Conservation (phyloP, 2,888 invertebrate genomes). For the Eutolmus rufibarbis region DNA sequence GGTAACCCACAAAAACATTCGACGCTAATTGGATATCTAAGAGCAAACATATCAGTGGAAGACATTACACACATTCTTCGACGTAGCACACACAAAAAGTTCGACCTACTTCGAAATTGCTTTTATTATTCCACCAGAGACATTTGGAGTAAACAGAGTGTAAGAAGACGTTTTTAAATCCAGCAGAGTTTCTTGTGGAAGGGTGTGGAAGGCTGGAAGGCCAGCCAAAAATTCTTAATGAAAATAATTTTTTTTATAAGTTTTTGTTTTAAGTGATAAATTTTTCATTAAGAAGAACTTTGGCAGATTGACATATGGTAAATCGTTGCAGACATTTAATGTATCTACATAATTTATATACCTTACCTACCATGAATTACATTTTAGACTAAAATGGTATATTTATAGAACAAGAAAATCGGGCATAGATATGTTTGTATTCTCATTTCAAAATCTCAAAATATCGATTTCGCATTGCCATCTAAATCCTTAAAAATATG, state of each 20-base stretch:
- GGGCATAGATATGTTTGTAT: too few relatives aligned
- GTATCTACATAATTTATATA: too few relatives aligned
- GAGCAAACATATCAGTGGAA: not conserved
- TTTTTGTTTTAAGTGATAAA: not conserved
- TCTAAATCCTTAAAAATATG: too few relatives aligned
- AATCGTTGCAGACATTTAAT: not conserved
- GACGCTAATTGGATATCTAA: not conserved
- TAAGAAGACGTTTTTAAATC: not conserved
- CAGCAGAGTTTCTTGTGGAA: not conserved
- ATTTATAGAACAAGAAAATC: too few relatives aligned
- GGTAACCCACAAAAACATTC: not conserved
- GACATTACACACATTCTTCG: not conserved
- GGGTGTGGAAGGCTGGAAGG: not conserved
- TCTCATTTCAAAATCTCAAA: too few relatives aligned
- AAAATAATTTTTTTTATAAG: not conserved
- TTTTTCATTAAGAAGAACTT: not conserved
- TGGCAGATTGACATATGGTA: not conserved
- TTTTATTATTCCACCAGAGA: not conserved
- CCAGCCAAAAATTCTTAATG: not conserved
- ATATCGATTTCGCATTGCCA: too few relatives aligned
- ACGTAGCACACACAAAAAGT: not conserved
- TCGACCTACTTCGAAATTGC: not conserved
- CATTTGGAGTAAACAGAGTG: not conserved
- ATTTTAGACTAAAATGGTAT: too few relatives aligned
- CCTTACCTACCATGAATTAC: too few relatives aligned